Evolutionary conservation across 2,888 invertebrate species (phyloP).

Genomic region (Hoplodrina ambigua): DNA sequence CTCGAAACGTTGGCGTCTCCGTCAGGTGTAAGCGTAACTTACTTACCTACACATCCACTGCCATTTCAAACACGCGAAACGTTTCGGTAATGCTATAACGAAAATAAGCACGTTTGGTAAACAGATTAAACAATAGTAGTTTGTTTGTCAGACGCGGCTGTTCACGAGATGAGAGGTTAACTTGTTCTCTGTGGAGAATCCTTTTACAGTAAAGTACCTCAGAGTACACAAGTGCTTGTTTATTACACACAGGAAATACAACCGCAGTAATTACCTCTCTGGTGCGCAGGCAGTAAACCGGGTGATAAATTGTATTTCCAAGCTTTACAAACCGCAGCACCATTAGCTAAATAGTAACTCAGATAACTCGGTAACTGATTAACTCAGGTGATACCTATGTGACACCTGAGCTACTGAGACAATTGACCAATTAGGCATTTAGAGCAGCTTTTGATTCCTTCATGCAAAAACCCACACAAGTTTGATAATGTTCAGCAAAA

Average conservation of each 20-base stretch:
- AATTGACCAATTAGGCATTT: neutral
- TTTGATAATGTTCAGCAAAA: too few relatives aligned
- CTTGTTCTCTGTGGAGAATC: neutral
- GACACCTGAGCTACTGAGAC: neutral
- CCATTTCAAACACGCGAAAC: neutral
- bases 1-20: too few relatives aligned
- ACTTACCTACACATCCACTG: too few relatives aligned
- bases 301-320: constrained; percentile 21
- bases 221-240: neutral
- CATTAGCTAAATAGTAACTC: constrained; percentile 7
- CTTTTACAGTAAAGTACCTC: neutral
- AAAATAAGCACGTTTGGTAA: constrained; percentile 10
- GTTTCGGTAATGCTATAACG: neutral
- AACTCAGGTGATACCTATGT: constrained; percentile 14
- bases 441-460: neutral
- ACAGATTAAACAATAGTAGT: neutral
- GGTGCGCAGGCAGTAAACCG: neutral
- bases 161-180: neutral
- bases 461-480: too few relatives aligned
- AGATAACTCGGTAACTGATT: neutral
- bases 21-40: neutral
- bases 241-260: constrained; percentile 1
- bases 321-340: constrained; percentile 6
- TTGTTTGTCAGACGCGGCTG: neutral
- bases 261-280: neutral